Evolutionary conservation across 2,797 vertebrate species (phyloP).

Genomic region (Neoniphon sammara): DNA sequence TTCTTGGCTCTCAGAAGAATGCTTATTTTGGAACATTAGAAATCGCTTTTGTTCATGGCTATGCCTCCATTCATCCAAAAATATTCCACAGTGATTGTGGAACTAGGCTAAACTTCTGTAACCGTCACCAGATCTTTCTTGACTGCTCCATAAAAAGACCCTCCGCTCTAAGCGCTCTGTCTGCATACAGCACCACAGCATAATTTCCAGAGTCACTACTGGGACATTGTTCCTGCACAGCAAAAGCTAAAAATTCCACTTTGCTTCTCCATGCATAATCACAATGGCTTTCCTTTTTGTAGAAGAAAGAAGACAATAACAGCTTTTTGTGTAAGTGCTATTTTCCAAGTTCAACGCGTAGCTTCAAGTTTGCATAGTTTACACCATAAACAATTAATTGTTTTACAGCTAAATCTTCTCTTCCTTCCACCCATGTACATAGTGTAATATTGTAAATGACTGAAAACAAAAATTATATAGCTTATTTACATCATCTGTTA

Average conservation of each 20-base stretch:
- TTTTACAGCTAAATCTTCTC: background rate
- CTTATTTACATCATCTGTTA: background rate
- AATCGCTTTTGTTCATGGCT: slow-evolving; percentile 33
- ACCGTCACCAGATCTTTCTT: slow-evolving; percentile 38
- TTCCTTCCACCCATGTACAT: too few relatives aligned
- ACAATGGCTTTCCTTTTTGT: slow-evolving; percentile 4
- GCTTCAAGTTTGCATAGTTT: background rate
- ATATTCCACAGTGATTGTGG: slow-evolving; percentile 34
- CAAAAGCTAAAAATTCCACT: slow-evolving; percentile 17
- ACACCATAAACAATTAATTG: background rate
- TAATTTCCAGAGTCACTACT: slow-evolving; percentile 34
- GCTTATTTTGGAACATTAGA: slow-evolving; percentile 21
- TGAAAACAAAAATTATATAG: slow-evolving; percentile 14
- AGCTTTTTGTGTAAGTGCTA: background rate
- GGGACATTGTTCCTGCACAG: slow-evolving; percentile 12
- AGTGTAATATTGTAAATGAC: background rate
- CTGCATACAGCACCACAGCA: slow-evolving; percentile 18
- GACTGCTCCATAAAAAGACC: slow-evolving; percentile 50
- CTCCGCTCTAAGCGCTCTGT: slow-evolving; percentile 45
- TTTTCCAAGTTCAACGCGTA: slow-evolving; percentile 2
- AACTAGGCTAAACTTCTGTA: slow-evolving; percentile 38
- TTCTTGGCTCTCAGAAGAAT: slow-evolving; percentile 2
- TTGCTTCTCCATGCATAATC: background rate
- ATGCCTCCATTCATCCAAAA: slow-evolving; percentile 47
- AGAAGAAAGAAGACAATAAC: slow-evolving; percentile 1